Evolutionary conservation across 2,797 vertebrate species (phyloP).

Genomic region (Gymnocypris eckloni): DNA sequence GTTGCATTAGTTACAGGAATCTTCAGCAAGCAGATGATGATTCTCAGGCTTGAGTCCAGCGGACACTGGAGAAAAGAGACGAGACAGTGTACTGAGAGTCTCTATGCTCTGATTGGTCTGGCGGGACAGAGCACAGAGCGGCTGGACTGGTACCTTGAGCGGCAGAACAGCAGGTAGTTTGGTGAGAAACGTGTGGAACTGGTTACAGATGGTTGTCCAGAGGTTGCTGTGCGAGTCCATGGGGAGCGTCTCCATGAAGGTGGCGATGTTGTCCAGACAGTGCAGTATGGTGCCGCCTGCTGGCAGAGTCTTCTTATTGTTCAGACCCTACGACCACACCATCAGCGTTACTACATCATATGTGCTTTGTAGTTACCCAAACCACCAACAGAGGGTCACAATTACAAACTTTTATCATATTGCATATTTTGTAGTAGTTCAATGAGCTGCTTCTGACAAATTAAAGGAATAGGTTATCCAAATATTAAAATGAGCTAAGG

Average conservation of each 20-base stretch:
- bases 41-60: constrained; percentile 95
- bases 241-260: constrained; percentile 98
- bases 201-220: constrained; percentile 98
- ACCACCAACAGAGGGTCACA: not conserved
- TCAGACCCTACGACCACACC: constrained; percentile 85
- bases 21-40: constrained; percentile 98
- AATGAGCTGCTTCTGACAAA: not conserved
- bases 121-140: not conserved
- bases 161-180: constrained; percentile 96
- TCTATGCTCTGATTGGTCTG: constrained; percentile 6
- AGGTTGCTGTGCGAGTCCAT: constrained; percentile 99
- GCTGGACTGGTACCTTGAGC: constrained; percentile 85
- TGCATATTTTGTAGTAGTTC: not conserved
- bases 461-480: not conserved
- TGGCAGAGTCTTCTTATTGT: constrained; percentile 98
- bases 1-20: constrained; percentile 94
- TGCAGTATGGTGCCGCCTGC: constrained; percentile 96
- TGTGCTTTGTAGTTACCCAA: not conserved
- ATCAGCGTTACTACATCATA: not conserved
- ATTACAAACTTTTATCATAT: not conserved
- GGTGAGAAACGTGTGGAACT: constrained; percentile 97
- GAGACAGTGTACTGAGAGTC: not conserved
- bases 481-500: too few species aligned
- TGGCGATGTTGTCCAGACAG: constrained; percentile 96
- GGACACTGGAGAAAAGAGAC: constrained; percentile 84